Base-by-base conservation (phyloP, 2,888 invertebrate genomes). In the Noctua janthina region DNA sequence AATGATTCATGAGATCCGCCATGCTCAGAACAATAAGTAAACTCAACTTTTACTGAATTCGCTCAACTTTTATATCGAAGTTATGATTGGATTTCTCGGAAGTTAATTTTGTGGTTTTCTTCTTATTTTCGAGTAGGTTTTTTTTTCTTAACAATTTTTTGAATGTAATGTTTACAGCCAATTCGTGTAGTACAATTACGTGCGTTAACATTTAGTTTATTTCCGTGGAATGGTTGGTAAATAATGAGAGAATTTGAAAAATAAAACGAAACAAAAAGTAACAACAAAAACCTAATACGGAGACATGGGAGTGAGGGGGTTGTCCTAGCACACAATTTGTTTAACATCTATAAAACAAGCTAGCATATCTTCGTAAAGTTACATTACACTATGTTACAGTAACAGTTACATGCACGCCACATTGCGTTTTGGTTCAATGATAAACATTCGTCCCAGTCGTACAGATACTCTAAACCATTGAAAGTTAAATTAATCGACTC, bases 381-480 rank as follows among this genome's bases (percentile, higher is more conserved):
- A 96, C 95, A 96, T 93, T 95, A 94, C 94, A 93, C 96, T 96
- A 96, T 94, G 94, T 96, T 95, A 96, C 96, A 96, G 92, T 95
- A 89, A 96, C 96, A 96, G 90, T 93, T 94, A 95, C 96, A 96
- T 96, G 96, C 96, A 96, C 95, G 96, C 95, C 95, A 95, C 94
- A 93, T 95, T 96, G 96, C 94, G 94, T 95, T 96, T 95, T 96
- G 96, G 96, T 96, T 96, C 96, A 96, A 96, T 95, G 96, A 95
- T 92, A 91, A 93, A 93, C 92, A 90, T 89, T 83, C 88, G 84
- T 85, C 83, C 87, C 83, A 79, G 74, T 82, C 80, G 83, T 85
- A 89, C 94, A 94, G 93, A 94, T 80, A 86, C 82, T 92, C 84
- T 90, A 90, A 87, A 84, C 76, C 83, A 88, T 90, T 91, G 89